Base-by-base conservation (phyloP, 1,140 invertebrate species). In the Carposina sasakii region DNA sequence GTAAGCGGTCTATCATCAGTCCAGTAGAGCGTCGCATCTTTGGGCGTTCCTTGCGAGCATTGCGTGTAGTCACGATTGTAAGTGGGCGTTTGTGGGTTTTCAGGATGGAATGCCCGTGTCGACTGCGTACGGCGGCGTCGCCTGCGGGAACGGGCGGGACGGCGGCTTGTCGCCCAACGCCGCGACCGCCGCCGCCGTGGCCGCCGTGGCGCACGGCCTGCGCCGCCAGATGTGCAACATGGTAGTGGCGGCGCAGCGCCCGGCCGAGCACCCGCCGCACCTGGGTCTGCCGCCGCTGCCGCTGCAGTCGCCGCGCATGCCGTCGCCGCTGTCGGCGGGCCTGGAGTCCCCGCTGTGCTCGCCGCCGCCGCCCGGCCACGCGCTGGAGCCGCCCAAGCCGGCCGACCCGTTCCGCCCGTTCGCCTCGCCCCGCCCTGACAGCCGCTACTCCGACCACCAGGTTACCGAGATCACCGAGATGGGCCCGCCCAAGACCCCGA, bases 161-260 rank as follows among this genome's bases (percentile, higher is more conserved):
- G 87, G 88, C 61, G 81, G 88, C 57, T 67, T 90, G 65, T 88
- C 90, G 48, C 90, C 90, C 36, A 91, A 90, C 61, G 89, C 91
- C 5, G 90, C 90, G 16, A 90, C 91, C 51, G 89, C 90, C 36
- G 89, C 90, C n/a, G 91, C 90, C 54, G 91, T 92, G 43, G 91
- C 91, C 13, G 91, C 91, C 26, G 91, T 92, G 51, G 90, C 90
- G 23, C 89, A 91, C 81, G 89, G 89, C 61, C 74, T 85, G 37
- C 78, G 81, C 19, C 79, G 81, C 3, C 83, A 85, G 59, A 83
- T 84, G 75, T 85, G 83, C 79, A 84, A 77, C 49, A 82, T 85
- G 81, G 81, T 81, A 26, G 76, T 81, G 17, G 79, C 83, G 0
- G 79, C 78, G 15, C 79, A 84, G 49, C 65, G 78, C 8, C 73